phyloP scores from a whole-genome alignment of 2,113 vertebrate species.

The Glaucidium brasilianum region DNA sequence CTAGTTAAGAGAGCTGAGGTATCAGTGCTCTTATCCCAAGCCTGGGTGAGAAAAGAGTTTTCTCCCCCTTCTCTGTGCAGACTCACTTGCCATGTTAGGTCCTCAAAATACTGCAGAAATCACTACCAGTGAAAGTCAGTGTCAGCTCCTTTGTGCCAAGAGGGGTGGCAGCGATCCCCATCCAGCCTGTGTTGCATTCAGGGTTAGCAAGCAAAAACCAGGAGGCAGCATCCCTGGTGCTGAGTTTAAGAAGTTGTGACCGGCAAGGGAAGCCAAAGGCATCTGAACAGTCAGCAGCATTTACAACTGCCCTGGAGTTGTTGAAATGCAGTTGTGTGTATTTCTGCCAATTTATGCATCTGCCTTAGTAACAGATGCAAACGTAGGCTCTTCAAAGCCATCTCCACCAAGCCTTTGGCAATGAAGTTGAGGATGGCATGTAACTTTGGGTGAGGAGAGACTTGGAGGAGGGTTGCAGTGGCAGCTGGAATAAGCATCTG shows the following conservation, averaged over 20 bases:
- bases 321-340: not conserved
- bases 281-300: not conserved
- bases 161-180: not conserved
- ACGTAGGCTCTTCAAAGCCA: not conserved
- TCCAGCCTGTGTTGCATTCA: not conserved
- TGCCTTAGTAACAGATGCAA: not conserved
- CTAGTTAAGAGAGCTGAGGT: not conserved
- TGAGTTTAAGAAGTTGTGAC: not conserved
- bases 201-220: not conserved
- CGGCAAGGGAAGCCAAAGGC: not conserved
- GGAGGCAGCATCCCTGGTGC: not conserved
- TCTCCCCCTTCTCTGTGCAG: not conserved
- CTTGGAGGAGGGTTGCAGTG: not conserved
- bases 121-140: not conserved
- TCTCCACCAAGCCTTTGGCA: not conserved
- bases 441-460: not conserved
- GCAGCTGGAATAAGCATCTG: not conserved
- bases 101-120: not conserved
- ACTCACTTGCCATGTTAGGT: not conserved
- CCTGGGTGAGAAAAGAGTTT: not conserved
- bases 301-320: not conserved
- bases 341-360: not conserved
- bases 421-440: not conserved
- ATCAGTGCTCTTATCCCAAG: not conserved
- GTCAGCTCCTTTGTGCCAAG: not conserved